Conservation (phyloP, 2,888 invertebrate species). For the Cacoxenus indagator region DNA sequence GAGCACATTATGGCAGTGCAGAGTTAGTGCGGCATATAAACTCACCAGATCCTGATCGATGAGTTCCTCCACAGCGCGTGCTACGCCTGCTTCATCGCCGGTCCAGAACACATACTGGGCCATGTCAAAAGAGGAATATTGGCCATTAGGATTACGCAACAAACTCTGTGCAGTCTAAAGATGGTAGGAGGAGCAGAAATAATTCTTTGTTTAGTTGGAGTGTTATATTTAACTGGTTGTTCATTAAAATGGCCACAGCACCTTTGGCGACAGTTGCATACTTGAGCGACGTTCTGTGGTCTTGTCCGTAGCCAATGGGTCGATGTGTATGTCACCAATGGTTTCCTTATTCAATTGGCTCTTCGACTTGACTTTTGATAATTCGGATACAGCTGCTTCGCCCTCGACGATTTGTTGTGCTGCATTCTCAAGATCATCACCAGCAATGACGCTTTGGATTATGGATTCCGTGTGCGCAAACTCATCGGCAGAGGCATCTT, state of each 20-base stretch:
- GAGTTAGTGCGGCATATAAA: constrained; percentile 33
- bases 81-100: constrained; percentile 84
- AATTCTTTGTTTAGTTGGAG: not conserved
- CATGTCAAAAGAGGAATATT: constrained; percentile 84
- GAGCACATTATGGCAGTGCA: not conserved
- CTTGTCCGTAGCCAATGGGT: constrained; percentile 58
- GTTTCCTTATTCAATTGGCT: constrained; percentile 60
- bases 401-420: constrained; percentile 23
- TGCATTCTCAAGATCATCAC: constrained; percentile 25
- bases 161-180: constrained; percentile 72
- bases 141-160: constrained; percentile 74
- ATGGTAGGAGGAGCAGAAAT: constrained; percentile 41
- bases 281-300: constrained; percentile 62
- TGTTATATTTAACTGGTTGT: not conserved
- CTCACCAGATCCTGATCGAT: constrained; percentile 82
- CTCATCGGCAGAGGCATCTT: not conserved
- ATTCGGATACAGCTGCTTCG: constrained; percentile 28
- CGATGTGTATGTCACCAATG: constrained; percentile 57
- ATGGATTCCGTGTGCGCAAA: not conserved
- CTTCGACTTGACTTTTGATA: constrained; percentile 33
- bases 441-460: constrained; percentile 33
- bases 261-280: constrained; percentile 65
- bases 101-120: constrained; percentile 88
- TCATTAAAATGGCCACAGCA: constrained; percentile 43
- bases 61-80: constrained; percentile 82